Evolutionary conservation across 2,888 invertebrate genomes (phyloP), one percentile per base, ranked within the genome.

Genomic region (Trichacis sp.): DNA sequence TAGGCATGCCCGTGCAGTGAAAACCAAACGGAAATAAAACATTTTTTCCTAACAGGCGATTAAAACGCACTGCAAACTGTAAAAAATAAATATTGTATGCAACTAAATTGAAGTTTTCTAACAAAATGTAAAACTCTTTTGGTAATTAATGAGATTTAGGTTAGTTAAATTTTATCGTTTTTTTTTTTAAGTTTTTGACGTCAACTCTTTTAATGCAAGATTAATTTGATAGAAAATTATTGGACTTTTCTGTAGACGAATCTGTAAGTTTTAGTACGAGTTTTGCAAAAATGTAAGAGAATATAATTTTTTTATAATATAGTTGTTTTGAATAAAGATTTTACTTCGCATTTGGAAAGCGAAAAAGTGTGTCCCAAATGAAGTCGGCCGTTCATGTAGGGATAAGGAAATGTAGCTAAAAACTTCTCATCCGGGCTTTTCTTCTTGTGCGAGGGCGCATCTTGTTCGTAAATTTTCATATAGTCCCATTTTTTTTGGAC

Each of bases 1-100:
- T 99, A 0, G 98, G 98, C 98, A 98, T 99, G 45, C 99, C 99
- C 17, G 99, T 99, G 81, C 98, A 98, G 85, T 99, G 99, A 75
- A 99, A 94, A 1, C 96, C 98, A 86, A 99, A 98, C 11, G 99
- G 99, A 85, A 98, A 98, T 6, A 99, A 87, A 9, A 93, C 94
- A 76, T 89, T 89, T 81, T 94, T 95, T 0, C 99, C 98, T 84
- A 94, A 92, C 50, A 98, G 85, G n/a, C 97, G 90, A 70, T 98
- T 90, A 84, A 93, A 98, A 46, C 98, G 91, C 55, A 92, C 89
- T 11, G 96, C 93, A 89, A 97, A 99, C 93, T 95, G 51, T 49
- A 57, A 68, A 45, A 30, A 24, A 24, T 24, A n/a, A n/a, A n/a
- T n/a, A n/a, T n/a, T n/a, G n/a, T n/a, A n/a, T n/a, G n/a, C n/a